phyloP scores from a whole-genome alignment of 2,113 vertebrate genomes.

The Ranitomeya imitator region DNA sequence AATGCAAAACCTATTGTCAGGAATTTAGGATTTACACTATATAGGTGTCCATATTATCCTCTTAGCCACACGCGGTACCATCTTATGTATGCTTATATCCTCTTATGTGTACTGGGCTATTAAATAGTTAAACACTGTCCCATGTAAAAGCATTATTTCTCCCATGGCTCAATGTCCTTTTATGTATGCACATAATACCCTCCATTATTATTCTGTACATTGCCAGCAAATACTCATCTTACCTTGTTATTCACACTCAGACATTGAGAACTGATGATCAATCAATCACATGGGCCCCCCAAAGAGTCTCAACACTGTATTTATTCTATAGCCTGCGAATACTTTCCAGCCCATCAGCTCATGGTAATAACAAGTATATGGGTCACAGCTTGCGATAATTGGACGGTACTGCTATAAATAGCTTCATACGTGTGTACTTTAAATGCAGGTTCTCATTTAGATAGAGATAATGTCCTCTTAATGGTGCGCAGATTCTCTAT shows the following conservation, averaged over 20 bases:
- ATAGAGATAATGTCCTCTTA: not conserved
- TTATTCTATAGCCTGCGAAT: not conserved
- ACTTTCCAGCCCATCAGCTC: constrained; percentile 13
- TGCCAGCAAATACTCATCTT: not conserved
- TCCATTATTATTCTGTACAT: not conserved
- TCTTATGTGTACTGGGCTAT: not conserved
- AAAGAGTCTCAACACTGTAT: not conserved
- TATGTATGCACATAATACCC: not conserved
- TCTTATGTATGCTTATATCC: constrained; percentile 7
- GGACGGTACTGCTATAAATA: constrained; percentile 24
- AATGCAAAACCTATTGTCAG: not conserved
- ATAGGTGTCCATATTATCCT: constrained; percentile 29
- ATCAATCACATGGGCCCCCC: not conserved
- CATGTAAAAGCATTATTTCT: not conserved
- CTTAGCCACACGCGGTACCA: constrained; percentile 1
- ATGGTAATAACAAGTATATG: constrained; percentile 17
- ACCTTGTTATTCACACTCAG: not conserved
- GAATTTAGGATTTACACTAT: constrained; percentile 15
- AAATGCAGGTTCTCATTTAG: not conserved
- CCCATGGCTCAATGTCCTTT: not conserved
- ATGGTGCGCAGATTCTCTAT: not conserved
- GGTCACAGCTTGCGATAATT: constrained; percentile 42
- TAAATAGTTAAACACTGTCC: not conserved
- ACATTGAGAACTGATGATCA: not conserved
- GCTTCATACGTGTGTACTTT: not conserved